Percentiles rank a stretch among this genome's conserved stretches.
phyloP scores from a whole-genome alignment of 2,113 vertebrate genomes.

The Chaenogobius annularis region DNA sequence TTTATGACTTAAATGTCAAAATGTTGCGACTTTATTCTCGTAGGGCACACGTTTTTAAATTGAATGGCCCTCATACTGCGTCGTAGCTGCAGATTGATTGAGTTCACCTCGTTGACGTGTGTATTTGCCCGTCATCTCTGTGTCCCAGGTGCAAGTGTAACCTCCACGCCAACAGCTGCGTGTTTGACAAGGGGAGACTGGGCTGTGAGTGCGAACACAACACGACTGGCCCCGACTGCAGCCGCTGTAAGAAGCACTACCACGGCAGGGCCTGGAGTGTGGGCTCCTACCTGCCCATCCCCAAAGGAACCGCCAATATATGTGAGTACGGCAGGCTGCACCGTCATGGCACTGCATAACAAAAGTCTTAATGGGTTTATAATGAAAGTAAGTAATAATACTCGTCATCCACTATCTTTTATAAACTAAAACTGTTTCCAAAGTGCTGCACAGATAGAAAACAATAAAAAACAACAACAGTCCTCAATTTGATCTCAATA shows the following conservation, averaged over 20 bases:
- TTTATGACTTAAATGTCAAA: too few species aligned
- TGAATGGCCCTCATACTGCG: too few species aligned
- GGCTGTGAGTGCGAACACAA: conserved; percentile 96
- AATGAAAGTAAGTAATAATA: too few species aligned
- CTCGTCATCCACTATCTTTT: too few species aligned
- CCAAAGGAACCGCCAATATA: conserved; percentile 96
- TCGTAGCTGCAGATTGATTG: conserved; percentile 10
- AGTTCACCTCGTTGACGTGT: conserved; percentile 41
- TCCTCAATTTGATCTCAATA: too few species aligned
- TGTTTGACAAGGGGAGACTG: conserved; percentile 90
- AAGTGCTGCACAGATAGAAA: too few species aligned
- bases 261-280: conserved; percentile 92
- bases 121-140: conserved; percentile 61
- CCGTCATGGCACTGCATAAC: too few species aligned
- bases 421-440: too few species aligned
- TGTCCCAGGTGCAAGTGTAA: conserved; percentile 93
- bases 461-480: too few species aligned
- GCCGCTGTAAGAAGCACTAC: conserved; percentile 95
- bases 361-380: too few species aligned
- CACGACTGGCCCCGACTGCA: conserved; percentile 93
- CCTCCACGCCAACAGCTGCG: conserved; percentile 93
- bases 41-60: too few species aligned
- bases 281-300: conserved; percentile 94
- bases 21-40: too few species aligned
- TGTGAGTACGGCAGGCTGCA: conserved; percentile 77